Percentiles rank a stretch among this genome's conserved stretches.
Evolutionary conservation across 2,888 invertebrate species (phyloP).

Genomic region (Drosophila birchii): DNA sequence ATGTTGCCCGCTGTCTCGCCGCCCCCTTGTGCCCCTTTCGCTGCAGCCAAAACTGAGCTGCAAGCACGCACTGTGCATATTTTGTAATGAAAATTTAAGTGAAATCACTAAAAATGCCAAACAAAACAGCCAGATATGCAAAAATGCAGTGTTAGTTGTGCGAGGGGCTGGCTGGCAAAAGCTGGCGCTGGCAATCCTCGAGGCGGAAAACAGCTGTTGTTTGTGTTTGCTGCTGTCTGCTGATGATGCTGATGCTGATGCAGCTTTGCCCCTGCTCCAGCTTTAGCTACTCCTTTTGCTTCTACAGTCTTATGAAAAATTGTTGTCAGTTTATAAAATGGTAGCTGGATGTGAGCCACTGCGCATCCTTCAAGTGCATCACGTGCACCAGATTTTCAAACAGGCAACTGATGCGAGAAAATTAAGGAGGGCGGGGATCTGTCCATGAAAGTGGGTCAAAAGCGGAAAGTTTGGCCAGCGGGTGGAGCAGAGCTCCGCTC

Average conservation of each 20-base stretch:
- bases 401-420: conserved; percentile 35
- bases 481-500: conserved; percentile 11
- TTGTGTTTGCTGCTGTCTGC: conserved; percentile 37
- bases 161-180: conserved; percentile 4
- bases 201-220: conserved; percentile 50
- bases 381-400: conserved; percentile 51
- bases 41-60: conserved; percentile 51
- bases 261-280: neutral
- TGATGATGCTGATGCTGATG: conserved; percentile 33
- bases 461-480: conserved; percentile 38
- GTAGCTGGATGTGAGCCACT: conserved; percentile 59
- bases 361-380: conserved; percentile 54
- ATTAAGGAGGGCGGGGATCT: conserved; percentile 7
- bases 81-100: conserved; percentile 82
- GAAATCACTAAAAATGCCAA: conserved; percentile 82
- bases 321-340: conserved; percentile 77
- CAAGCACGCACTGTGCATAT: conserved; percentile 74
- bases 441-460: conserved; percentile 37
- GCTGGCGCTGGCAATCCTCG: conserved; percentile 28
- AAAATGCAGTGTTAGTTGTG: conserved; percentile 40
- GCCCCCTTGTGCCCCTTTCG: conserved; percentile 8
- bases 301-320: conserved; percentile 61
- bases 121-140: conserved; percentile 69
- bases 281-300: conserved; percentile 14
- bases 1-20: conserved; percentile 36